These are phyloP conservation scores for Uromys caudimaculatus DNA, from an alignment of 2,797 vertebrate genomes.

Conservation along the genomic window DNA sequence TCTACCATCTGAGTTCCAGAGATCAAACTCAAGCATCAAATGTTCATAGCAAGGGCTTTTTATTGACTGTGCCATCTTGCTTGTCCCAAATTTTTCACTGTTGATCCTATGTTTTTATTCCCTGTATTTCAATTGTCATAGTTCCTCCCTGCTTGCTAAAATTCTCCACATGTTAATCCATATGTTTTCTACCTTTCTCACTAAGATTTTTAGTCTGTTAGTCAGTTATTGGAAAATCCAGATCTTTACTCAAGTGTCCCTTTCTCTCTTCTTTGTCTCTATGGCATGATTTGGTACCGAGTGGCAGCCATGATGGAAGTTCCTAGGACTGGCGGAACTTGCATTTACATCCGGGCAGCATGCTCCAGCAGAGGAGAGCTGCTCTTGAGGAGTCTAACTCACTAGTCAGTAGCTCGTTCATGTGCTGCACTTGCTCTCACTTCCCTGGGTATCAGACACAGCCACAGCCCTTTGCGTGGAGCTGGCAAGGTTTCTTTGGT, in stretches of 20 bases:
- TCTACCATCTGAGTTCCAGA: background rate
- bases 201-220: slow-evolving; percentile 34
- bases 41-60: background rate
- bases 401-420: background rate
- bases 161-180: background rate
- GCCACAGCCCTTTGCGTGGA: background rate
- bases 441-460: background rate
- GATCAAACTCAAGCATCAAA: background rate
- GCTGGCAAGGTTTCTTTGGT: background rate
- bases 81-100: background rate
- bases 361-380: background rate
- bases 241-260: background rate
- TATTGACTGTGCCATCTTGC: background rate
- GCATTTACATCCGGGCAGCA: background rate
- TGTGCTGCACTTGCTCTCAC: background rate
- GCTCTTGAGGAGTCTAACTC: background rate
- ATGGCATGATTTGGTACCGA: background rate
- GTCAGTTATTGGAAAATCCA: slow-evolving; percentile 16
- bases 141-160: background rate
- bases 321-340: background rate
- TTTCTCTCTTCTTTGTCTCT: background rate
- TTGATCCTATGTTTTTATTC: background rate
- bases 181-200: slow-evolving; percentile 37
- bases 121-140: slow-evolving; percentile 40
- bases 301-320: background rate